Evolutionary conservation across 2,113 vertebrate genomes (phyloP).

Genomic region (Thunnus maccoyii): DNA sequence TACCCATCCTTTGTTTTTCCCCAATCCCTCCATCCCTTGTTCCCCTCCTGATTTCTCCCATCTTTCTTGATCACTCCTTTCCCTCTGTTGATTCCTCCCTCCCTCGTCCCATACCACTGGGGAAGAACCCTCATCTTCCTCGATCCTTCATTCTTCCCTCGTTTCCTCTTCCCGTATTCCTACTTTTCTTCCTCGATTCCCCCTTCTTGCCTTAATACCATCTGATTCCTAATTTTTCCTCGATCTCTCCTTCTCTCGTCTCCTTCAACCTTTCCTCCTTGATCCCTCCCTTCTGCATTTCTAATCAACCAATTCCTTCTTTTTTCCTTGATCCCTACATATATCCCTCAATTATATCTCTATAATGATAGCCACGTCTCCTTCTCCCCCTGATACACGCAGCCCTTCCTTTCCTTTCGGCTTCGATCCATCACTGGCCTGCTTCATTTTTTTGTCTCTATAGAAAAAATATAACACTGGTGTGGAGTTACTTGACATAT

Average conservation of each 20-base stretch:
- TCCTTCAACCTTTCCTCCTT: not conserved
- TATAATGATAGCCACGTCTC: slow-evolving; percentile 40
- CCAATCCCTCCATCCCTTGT: not conserved
- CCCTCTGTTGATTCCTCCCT: not conserved
- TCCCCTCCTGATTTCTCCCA: not conserved
- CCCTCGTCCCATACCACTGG: not conserved
- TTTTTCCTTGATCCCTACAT: slow-evolving; percentile 26
- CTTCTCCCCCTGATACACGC: slow-evolving; percentile 1
- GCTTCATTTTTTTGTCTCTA: slow-evolving; percentile 17
- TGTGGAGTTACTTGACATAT: slow-evolving; percentile 58
- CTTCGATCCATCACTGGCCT: slow-evolving; percentile 16
- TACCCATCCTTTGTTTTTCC: not conserved
- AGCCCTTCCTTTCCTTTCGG: slow-evolving; percentile 6
- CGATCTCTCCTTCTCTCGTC: not conserved
- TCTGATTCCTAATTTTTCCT: not conserved
- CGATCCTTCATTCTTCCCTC: not conserved
- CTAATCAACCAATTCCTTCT: slow-evolving; percentile 12
- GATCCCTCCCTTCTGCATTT: slow-evolving; percentile 14
- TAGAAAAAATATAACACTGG: slow-evolving; percentile 14
- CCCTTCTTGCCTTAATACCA: too few species aligned
- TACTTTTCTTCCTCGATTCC: not conserved
- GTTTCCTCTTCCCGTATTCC: slow-evolving; percentile 1
- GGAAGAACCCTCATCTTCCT: not conserved
- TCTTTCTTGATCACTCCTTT: not conserved
- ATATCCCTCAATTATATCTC: slow-evolving; percentile 31